Conservation (phyloP, 2,888 invertebrate species). For the Tachina fera region DNA sequence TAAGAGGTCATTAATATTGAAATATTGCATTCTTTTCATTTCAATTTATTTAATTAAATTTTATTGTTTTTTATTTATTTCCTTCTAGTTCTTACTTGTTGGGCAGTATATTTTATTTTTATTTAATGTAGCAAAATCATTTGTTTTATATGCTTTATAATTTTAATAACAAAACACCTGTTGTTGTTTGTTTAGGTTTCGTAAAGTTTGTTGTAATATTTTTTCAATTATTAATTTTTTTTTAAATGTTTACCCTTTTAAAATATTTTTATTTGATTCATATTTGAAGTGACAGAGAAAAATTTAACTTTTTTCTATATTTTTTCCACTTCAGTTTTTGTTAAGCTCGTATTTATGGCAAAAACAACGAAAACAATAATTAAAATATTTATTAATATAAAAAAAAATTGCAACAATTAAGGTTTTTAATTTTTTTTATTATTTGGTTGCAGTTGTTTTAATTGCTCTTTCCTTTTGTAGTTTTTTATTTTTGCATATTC, state of each 20-base stretch:
- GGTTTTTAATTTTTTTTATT: neutral
- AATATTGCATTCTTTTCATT: neutral
- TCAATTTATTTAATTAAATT: neutral
- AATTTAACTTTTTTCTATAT: slow-evolving; percentile 28
- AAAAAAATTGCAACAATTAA: slow-evolving; percentile 42
- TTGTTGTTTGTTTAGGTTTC: slow-evolving; percentile 2
- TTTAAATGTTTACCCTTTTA: slow-evolving; percentile 11
- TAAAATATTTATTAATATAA: slow-evolving; percentile 16
- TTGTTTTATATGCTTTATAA: neutral
- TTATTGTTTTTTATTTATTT: neutral
- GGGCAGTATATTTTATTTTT: slow-evolving; percentile 28
- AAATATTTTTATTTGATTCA: slow-evolving; percentile 35
- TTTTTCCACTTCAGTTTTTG: slow-evolving; percentile 28
- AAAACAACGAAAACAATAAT: slow-evolving; percentile 18
- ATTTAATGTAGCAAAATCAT: slow-evolving; percentile 22
- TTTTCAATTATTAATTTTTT: slow-evolving; percentile 4
- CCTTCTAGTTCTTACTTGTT: slow-evolving; percentile 5
- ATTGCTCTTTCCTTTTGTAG: slow-evolving; percentile 47
- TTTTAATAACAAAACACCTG: slow-evolving; percentile 12
- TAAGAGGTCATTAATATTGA: neutral
- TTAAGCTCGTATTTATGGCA: slow-evolving; percentile 62
- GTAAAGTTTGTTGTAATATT: neutral
- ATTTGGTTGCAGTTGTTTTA: slow-evolving; percentile 15
- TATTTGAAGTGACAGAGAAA: slow-evolving; percentile 18
- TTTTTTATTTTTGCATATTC: slow-evolving; percentile 41